Evolutionary conservation across 2,888 invertebrate species (phyloP).

Genomic region (Amphipyra tragopoginis): DNA sequence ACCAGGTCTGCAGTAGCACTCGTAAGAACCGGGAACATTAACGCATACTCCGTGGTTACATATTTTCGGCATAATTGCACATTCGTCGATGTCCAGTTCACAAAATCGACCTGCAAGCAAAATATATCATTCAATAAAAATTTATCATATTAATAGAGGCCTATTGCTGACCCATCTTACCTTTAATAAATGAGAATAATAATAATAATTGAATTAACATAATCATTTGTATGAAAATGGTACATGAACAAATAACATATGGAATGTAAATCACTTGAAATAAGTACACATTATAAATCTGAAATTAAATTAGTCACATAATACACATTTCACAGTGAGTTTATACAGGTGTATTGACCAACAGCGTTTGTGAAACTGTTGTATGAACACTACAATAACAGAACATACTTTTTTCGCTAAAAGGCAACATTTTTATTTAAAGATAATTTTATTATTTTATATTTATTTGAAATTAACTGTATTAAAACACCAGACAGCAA

Average conservation of each 20-base stretch:
- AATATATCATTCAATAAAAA: conserved; percentile 1
- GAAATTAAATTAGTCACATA: conserved; percentile 62
- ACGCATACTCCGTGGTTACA: conserved; percentile 96
- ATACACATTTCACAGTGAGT: conserved; percentile 63
- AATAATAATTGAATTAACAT: conserved; percentile 50
- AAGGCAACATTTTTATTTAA: background rate
- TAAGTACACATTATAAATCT: conserved; percentile 51
- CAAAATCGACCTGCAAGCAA: conserved; percentile 86
- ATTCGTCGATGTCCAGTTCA: conserved; percentile 94
- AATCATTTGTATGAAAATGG: conserved; percentile 38
- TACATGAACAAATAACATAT: conserved; percentile 19
- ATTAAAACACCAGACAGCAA: conserved; percentile 2
- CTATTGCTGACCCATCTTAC: conserved; percentile 42
- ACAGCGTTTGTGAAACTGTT: conserved; percentile 42
- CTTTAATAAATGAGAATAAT: conserved; percentile 55
- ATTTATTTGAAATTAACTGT: conserved; percentile 1
- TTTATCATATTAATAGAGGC: background rate
- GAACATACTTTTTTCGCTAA: background rate
- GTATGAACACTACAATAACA: background rate
- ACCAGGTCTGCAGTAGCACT: conserved; percentile 96
- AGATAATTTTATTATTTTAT: background rate
- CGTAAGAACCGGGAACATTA: conserved; percentile 93
- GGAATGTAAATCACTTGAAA: conserved; percentile 36
- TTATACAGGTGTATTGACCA: conserved; percentile 74
- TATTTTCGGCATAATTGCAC: conserved; percentile 89